phyloP scores from a whole-genome alignment of 53 echinoderm and acorn worm genomes.

The Holothuria scabra region DNA sequence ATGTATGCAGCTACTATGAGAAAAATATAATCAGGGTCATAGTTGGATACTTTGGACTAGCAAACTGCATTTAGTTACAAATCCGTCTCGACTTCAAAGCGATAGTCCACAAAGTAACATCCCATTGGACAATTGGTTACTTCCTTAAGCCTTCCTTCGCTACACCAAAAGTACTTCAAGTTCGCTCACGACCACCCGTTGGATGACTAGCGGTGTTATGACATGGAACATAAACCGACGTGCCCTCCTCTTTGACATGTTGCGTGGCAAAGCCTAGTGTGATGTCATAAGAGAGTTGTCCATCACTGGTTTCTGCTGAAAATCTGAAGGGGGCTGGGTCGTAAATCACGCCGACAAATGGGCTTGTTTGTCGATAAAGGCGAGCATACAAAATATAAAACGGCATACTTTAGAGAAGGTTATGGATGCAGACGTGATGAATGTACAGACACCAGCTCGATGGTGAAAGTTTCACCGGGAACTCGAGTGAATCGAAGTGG shows the following conservation, averaged over 20 bases:
- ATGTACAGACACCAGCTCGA: background rate
- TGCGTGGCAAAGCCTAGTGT: conserved; percentile 27
- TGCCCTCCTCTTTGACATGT: conserved; percentile 34
- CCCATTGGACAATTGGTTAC: too few species aligned
- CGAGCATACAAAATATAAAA: conserved; percentile 9
- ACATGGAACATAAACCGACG: conserved; percentile 33
- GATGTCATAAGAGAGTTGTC: conserved; percentile 41
- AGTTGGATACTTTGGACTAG: too few species aligned
- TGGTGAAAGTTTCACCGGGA: too few species aligned
- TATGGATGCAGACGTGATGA: conserved; percentile 1
- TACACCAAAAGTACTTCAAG: conserved; percentile 19
- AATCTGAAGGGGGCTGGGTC: background rate
- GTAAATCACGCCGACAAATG: conserved; percentile 40
- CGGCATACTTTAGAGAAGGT: conserved; percentile 36
- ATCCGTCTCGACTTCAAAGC: too few species aligned
- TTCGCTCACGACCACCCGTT: conserved; percentile 52
- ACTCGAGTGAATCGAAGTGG: background rate
- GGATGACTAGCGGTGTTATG: conserved; percentile 37
- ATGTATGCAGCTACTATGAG: too few species aligned
- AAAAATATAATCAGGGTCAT: too few species aligned
- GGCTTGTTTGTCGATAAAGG: conserved; percentile 38
- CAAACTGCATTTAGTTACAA: too few species aligned
- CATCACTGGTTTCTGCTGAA: conserved; percentile 22
- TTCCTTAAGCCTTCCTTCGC: too few species aligned
- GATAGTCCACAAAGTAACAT: too few species aligned